phyloP scores from a whole-genome alignment of 2,797 vertebrate species.

The Xerus rutilus region DNA sequence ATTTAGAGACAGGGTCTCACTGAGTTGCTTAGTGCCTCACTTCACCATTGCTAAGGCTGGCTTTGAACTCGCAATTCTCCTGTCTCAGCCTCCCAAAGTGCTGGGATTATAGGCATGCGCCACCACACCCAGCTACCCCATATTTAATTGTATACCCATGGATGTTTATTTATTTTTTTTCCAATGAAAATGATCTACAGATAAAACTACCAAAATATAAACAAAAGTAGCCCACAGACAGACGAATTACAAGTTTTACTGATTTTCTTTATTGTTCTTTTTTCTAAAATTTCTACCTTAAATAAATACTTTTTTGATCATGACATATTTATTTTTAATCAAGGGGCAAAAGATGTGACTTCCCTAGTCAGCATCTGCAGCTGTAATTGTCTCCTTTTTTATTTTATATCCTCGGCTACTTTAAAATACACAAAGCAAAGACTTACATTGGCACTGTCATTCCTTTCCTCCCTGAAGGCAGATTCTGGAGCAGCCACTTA shows the following conservation, averaged over 20 bases:
- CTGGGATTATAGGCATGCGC: too few relatives aligned
- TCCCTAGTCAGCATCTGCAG: background rate
- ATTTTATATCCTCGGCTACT: constrained; percentile 38
- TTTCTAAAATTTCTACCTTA: constrained; percentile 17
- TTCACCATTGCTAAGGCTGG: too few relatives aligned
- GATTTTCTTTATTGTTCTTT: constrained; percentile 1
- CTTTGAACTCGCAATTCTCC: too few relatives aligned
- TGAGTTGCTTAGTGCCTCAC: too few relatives aligned
- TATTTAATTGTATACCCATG: background rate
- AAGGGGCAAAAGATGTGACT: background rate
- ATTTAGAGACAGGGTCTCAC: too few relatives aligned
- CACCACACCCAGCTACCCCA: background rate
- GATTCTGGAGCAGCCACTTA: constrained; percentile 60
- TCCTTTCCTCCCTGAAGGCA: background rate
- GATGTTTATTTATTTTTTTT: background rate
- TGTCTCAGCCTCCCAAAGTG: too few relatives aligned
- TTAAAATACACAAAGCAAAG: constrained; percentile 62
- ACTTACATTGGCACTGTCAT: background rate
- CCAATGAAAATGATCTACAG: constrained; percentile 1
- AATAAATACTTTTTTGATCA: background rate
- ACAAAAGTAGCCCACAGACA: background rate
- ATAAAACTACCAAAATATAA: constrained; percentile 17
- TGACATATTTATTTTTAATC: background rate
- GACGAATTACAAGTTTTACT: background rate
- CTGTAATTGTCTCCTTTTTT: constrained; percentile 39